Percentiles rank a stretch among this genome's conserved stretches.
Evolutionary conservation across 2,113 vertebrate species (phyloP).

Genomic region (Centropus unirufus): DNA sequence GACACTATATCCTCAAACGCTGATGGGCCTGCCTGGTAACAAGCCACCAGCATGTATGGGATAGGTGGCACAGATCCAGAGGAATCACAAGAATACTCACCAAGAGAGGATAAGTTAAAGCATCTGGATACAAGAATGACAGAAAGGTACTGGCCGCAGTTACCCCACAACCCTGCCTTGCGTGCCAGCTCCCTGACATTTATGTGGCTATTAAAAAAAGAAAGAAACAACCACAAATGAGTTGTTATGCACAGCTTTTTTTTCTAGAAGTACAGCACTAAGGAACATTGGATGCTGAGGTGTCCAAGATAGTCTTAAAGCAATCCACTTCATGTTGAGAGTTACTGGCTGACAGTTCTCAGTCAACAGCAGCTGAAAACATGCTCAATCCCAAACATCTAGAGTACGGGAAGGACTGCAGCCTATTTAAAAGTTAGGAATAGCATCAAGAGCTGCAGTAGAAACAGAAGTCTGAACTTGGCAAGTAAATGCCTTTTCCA

Average conservation of each 20-base stretch:
- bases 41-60: not conserved
- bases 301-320: not conserved
- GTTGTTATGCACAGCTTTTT: not conserved
- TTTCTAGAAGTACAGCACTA: not conserved
- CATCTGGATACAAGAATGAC: not conserved
- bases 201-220: not conserved
- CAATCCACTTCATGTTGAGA: not conserved
- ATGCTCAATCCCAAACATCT: not conserved
- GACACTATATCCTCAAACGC: not conserved
- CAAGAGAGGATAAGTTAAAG: not conserved
- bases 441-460: not conserved
- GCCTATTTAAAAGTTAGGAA: not conserved
- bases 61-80: conserved; percentile 7
- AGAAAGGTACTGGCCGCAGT: not conserved
- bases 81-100: not conserved
- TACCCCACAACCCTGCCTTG: not conserved
- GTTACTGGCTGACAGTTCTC: not conserved
- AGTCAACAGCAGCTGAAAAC: not conserved
- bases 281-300: not conserved
- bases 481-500: conserved; percentile 25
- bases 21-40: not conserved
- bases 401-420: not conserved
- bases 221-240: conserved; percentile 22
- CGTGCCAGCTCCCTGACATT: not conserved
- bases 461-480: not conserved